Evolutionary conservation across 2,888 invertebrate genomes (phyloP).

Genomic region (Macrophya alboannulata): DNA sequence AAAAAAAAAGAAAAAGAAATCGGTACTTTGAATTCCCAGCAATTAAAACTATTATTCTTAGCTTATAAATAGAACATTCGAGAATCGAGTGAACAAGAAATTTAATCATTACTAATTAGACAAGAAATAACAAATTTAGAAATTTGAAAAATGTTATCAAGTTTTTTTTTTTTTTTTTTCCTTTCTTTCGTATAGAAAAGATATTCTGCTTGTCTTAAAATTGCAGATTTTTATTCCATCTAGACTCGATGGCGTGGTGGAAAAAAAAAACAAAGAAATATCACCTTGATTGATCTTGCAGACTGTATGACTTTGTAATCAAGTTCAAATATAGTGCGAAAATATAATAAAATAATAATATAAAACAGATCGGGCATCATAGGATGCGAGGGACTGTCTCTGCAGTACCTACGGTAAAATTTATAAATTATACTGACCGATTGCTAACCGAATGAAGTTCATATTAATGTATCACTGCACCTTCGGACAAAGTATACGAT

Average conservation of each 20-base stretch:
- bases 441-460: neutral
- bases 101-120: no score
- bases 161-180: no score
- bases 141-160: no score
- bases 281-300: neutral
- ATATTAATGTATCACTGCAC: neutral
- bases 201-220: neutral
- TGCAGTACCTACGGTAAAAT: neutral
- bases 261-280: no score
- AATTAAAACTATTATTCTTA: no score
- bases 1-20: no score
- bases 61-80: no score
- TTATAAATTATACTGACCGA: neutral
- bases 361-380: neutral
- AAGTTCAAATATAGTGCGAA: neutral
- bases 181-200: neutral
- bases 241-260: neutral
- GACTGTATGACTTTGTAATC: constrained; percentile 9
- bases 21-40: no score
- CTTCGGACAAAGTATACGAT: constrained; percentile 8
- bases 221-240: neutral
- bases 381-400: neutral
- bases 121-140: no score
- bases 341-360: neutral
- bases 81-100: no score